phyloP scores from a whole-genome alignment of 2,888 invertebrate species.

The Mythimna albipuncta region DNA sequence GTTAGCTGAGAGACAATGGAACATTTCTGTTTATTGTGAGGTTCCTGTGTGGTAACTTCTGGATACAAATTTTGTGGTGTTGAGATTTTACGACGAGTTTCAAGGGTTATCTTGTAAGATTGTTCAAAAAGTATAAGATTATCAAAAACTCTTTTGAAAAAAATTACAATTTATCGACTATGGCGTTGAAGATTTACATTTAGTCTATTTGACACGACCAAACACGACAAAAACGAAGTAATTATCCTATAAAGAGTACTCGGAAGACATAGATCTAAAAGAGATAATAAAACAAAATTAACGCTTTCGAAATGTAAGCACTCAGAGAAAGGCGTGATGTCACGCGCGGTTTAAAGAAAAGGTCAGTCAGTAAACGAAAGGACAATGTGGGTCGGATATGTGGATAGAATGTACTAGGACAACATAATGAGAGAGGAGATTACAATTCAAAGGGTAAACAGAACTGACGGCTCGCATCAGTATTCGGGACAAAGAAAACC shows the following conservation, averaged over 20 bases:
- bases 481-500: slow-evolving; percentile 31
- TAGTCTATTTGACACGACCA: too few species aligned
- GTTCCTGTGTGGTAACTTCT: not conserved
- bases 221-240: not conserved
- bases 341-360: slow-evolving; percentile 50
- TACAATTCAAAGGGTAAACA: slow-evolving; percentile 46
- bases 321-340: slow-evolving; percentile 39
- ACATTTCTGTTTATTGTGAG: not conserved
- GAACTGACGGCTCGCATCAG: slow-evolving; percentile 43
- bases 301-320: slow-evolving; percentile 33
- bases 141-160: not conserved
- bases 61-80: not conserved
- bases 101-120: not conserved
- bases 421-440: slow-evolving; percentile 51
- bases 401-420: slow-evolving; percentile 48
- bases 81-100: not conserved
- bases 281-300: slow-evolving; percentile 45
- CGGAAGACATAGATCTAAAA: slow-evolving; percentile 28
- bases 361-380: slow-evolving; percentile 47
- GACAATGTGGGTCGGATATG: slow-evolving; percentile 43
- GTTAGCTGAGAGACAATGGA: slow-evolving; percentile 4
- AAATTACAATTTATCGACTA: too few species aligned
- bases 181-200: too few species aligned
- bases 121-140: not conserved
- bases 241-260: slow-evolving; percentile 16